A percentile compares a stretch with the other conserved stretches of the same genome.
Conservation (phyloP, 2,888 invertebrate genomes). For the Apotomis capreana region DNA sequence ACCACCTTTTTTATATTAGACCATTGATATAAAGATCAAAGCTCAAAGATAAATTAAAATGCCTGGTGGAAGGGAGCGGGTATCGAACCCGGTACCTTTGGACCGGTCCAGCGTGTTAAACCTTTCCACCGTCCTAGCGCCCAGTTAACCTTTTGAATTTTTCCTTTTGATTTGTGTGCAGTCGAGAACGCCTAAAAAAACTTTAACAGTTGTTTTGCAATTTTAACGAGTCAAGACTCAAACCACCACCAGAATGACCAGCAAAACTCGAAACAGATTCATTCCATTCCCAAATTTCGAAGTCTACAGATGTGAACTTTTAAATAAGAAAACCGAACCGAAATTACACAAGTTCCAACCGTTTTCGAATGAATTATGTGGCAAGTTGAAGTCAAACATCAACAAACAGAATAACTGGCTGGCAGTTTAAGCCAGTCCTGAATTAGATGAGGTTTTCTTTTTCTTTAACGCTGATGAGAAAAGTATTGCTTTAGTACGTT, state of each 20-base stretch:
- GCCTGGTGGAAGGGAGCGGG: too few relatives aligned
- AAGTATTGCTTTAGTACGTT: neutral
- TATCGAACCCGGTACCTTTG: too few relatives aligned
- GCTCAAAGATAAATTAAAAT: too few relatives aligned
- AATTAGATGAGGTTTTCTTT: conserved; percentile 14
- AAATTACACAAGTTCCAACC: conserved; percentile 30
- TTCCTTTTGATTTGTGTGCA: too few relatives aligned
- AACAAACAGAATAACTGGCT: conserved; percentile 23
- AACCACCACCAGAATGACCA: neutral
- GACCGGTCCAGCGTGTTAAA: too few relatives aligned
- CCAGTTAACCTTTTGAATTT: too few relatives aligned
- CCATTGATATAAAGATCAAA: too few relatives aligned
- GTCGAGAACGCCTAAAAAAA: neutral
- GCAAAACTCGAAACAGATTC: neutral
- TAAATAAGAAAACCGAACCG: conserved; percentile 17
- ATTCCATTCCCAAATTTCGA: conserved; percentile 9
- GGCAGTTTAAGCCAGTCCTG: conserved; percentile 5
- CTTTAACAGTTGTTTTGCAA: neutral
- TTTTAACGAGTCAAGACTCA: neutral
- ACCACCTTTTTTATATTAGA: too few relatives aligned
- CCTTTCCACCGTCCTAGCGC: too few relatives aligned
- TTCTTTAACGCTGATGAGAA: conserved; percentile 2
- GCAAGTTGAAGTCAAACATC: conserved; percentile 20
- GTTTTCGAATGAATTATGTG: conserved; percentile 22
- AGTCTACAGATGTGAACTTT: conserved; percentile 25